Evolutionary conservation across 2,888 invertebrate genomes (phyloP), one percentile per base, ranked within the genome.

Genomic region (Coecobrya sp.): DNA sequence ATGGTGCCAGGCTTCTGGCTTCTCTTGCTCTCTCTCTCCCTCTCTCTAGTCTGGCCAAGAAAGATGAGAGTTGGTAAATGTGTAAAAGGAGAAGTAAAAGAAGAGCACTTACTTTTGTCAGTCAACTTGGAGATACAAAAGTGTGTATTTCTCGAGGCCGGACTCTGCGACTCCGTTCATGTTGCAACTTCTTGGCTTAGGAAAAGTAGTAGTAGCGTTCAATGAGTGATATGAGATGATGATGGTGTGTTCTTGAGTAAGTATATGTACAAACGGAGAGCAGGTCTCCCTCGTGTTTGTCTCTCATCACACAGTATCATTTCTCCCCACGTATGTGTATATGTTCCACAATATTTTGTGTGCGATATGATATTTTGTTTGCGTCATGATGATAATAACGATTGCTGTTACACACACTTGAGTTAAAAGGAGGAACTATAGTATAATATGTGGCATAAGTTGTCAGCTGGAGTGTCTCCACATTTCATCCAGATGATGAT

Each of bases 1-100:
- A 81, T 93, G 93, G 93, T 93, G 93, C 93, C 93, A 93, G 93
- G 89, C 86, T 93, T 86, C 92, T 92, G 86, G 70, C 81, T 45
- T 49, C 86, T 85, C 30, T 22, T 65, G 70, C 68, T 79, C 76
- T 65, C 73, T 49, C n/a, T n/a, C 36, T 36, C 7, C 3, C 36
- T 36, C 36, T 36, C 84, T 22, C 45, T 45, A 62, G 87, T 91
- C 91, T 86, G 79, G 91, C 86, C 91, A 86, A 91, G 81, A 89
- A 89, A 89, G 82, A 89, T 89, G 70, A 70, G 81, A 88, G 81
- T 52, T 89, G 65, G 68, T 68, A 68, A 86, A 70, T 86, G 86
- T 70, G 30, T 70, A 86, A 86, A 86, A 70, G 68, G 86, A 86
- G 86, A 86, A 84, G 82, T 49, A 82, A 59, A 70, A 65, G 65